Conservation (phyloP, 2,888 invertebrate species). For the Bimastos eiseni region DNA sequence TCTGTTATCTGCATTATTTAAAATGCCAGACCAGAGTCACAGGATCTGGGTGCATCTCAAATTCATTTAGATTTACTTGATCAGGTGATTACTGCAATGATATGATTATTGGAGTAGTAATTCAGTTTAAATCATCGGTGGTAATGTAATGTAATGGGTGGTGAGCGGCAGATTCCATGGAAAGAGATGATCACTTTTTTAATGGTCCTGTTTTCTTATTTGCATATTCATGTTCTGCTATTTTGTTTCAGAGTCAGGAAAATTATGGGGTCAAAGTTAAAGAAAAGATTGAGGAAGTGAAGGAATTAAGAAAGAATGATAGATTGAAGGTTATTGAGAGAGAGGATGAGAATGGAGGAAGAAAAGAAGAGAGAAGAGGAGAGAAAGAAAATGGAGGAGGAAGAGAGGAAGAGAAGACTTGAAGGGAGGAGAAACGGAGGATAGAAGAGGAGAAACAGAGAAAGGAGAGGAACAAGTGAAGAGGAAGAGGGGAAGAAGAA, state of each 20-base stretch:
- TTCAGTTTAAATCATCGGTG: background rate
- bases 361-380: background rate
- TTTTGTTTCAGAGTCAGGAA: background rate
- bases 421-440: background rate
- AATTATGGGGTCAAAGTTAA: background rate
- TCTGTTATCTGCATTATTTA: background rate
- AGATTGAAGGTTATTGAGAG: constrained; percentile 1
- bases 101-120: background rate
- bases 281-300: background rate
- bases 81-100: background rate
- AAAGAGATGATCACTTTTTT: background rate
- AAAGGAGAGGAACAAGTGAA: background rate
- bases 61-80: background rate
- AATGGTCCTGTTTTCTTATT: background rate
- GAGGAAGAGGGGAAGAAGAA: background rate
- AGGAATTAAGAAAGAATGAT: background rate
- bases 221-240: background rate
- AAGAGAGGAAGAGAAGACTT: constrained; percentile 7
- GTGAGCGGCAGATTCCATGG: background rate
- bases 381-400: background rate
- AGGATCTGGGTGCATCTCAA: background rate
- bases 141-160: background rate
- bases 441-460: background rate
- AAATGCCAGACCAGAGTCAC: background rate
- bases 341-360: background rate